Conservation (phyloP, 2,888 invertebrate genomes). For the Trilocha varians region DNA sequence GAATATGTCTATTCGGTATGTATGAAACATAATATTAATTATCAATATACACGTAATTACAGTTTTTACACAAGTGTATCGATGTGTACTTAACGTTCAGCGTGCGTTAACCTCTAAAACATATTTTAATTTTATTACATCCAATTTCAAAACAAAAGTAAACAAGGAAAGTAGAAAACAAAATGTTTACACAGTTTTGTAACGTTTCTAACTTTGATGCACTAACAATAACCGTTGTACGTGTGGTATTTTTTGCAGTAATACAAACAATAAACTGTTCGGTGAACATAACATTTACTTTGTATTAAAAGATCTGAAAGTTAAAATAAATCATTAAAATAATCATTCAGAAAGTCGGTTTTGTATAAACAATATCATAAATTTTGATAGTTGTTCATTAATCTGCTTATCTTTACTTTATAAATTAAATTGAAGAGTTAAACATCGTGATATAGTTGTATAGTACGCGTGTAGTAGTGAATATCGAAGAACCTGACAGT, state of each 20-base stretch:
- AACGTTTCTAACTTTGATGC: slow-evolving; percentile 1
- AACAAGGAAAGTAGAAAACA: not conserved
- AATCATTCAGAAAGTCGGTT: too few relatives aligned
- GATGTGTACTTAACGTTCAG: not conserved
- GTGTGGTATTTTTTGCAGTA: not conserved
- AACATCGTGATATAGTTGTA: not conserved
- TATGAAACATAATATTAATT: slow-evolving; percentile 4
- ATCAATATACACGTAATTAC: not conserved
- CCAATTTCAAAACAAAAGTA: not conserved
- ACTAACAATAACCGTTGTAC: not conserved
- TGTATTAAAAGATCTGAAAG: too few relatives aligned
- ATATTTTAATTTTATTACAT: not conserved
- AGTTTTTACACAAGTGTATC: not conserved
- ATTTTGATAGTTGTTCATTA: not conserved
- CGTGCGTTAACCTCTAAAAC: not conserved
- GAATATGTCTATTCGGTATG: slow-evolving; percentile 29
- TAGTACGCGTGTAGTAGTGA: not conserved
- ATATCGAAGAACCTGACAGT: not conserved
- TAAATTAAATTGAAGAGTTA: not conserved
- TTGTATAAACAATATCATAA: too few relatives aligned
- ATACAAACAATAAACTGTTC: too few relatives aligned
- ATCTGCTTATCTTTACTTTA: not conserved
- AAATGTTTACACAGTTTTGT: not conserved
- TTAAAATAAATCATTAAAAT: too few relatives aligned
- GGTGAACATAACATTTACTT: too few relatives aligned